These are phyloP conservation scores for Magallana angulata DNA, from an alignment of 1,140 invertebrate genomes.

Conservation along the genomic window DNA sequence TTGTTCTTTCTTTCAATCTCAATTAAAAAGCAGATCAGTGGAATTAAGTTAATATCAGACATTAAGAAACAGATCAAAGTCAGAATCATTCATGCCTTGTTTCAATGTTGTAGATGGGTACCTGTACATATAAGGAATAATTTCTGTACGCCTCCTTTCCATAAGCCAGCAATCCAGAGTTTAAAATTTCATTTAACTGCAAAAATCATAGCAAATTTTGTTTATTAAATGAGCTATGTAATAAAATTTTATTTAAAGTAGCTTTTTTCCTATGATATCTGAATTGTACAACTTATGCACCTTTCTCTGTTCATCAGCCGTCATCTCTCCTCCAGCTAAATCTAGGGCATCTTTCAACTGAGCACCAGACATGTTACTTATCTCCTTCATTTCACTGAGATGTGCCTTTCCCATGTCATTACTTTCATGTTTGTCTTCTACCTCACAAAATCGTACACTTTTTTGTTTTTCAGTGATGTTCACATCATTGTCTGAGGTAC, in stretches of 20 bases:
- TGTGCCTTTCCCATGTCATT: background rate
- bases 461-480: background rate
- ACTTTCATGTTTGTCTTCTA: background rate
- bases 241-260: background rate
- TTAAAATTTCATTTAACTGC: background rate
- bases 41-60: no score
- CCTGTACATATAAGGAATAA: conserved; percentile 27
- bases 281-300: background rate
- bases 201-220: background rate
- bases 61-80: no score
- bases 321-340: background rate
- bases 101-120: background rate
- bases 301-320: background rate
- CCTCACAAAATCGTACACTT: background rate
- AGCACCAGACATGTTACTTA: background rate
- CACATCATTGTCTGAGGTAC: no score
- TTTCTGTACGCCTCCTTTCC: background rate
- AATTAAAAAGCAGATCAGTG: no score
- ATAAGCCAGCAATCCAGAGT: background rate
- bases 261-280: background rate
- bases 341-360: background rate
- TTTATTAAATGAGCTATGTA: background rate
- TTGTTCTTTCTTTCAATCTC: conserved; percentile 15
- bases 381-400: background rate
- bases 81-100: no score